phyloP scores from a whole-genome alignment of 2,113 vertebrate species.

The Leiothrix lutea region DNA sequence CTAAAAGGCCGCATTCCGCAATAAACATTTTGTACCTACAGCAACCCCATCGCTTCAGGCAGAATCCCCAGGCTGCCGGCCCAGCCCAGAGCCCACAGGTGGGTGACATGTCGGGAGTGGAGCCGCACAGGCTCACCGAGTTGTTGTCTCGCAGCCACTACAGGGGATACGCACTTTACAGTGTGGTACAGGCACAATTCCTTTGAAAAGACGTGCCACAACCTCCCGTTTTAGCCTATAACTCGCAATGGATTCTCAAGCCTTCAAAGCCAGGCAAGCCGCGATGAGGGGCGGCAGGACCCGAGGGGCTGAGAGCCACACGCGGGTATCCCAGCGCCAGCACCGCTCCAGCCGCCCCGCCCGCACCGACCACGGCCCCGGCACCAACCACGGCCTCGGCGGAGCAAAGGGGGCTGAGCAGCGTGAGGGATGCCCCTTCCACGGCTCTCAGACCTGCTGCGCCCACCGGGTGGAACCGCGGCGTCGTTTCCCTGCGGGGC shows the following conservation, averaged over 20 bases:
- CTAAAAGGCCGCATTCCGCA: too few relatives aligned
- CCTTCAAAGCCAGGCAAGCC: background rate
- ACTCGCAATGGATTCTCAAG: background rate
- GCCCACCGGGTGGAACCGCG: background rate
- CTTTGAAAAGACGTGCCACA: accelerated
- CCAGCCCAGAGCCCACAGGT: background rate
- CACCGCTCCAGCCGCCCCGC: accelerated
- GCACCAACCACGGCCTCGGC: accelerated
- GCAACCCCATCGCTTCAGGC: accelerated
- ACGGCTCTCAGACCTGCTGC: accelerated
- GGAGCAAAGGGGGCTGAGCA: accelerated
- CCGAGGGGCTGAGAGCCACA: background rate
- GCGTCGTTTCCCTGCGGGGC: background rate
- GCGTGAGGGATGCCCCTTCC: accelerated
- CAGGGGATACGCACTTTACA: accelerated
- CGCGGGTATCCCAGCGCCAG: accelerated
- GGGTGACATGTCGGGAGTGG: accelerated
- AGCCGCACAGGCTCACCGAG: background rate
- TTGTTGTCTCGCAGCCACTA: accelerated
- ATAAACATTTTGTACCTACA: background rate
- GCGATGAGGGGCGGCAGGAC: background rate
- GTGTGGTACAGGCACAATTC: accelerated
- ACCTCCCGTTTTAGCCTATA: background rate
- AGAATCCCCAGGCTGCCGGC: accelerated
- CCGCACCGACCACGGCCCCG: accelerated